Percentiles rank a stretch among this genome's conserved stretches.
Conservation (phyloP, 2,888 invertebrate genomes). For the Sphecodes monilicornis region DNA sequence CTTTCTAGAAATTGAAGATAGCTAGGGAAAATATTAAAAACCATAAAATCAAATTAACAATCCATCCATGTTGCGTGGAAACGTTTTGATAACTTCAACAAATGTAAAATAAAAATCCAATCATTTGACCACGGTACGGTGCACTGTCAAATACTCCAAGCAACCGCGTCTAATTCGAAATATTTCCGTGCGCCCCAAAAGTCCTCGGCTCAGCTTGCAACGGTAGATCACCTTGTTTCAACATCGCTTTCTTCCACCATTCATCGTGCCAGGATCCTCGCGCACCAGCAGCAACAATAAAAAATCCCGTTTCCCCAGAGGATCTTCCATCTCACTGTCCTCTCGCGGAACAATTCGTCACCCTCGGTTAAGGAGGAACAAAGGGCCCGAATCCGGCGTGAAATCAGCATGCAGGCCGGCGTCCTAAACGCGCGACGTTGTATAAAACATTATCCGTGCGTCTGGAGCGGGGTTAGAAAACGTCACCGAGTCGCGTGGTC, state of each 20-base stretch:
- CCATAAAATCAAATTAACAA: no score
- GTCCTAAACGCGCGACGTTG: constrained; percentile 55
- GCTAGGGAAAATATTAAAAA: no score
- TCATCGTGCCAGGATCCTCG: background rate
- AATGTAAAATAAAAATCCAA: background rate
- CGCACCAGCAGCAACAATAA: background rate
- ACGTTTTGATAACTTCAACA: background rate
- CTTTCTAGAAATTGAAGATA: no score
- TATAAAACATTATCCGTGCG: constrained; percentile 63
- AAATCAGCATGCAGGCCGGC: constrained; percentile 69
- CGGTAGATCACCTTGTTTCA: background rate
- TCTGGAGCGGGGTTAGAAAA: constrained; percentile 26
- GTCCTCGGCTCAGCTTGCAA: background rate
- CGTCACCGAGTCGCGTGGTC: constrained; percentile 68
- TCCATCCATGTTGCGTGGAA: no score
- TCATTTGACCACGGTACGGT: background rate
- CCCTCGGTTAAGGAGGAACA: constrained; percentile 35
- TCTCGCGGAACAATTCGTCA: constrained; percentile 58
- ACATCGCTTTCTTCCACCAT: background rate
- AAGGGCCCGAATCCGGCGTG: constrained; percentile 48
- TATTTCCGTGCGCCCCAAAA: background rate
- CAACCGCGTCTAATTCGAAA: background rate
- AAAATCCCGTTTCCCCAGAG: background rate
- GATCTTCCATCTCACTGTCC: constrained; percentile 34
- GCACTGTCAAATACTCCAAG: background rate